Percentiles rank a stretch among this genome's conserved stretches.
phyloP scores from a whole-genome alignment of 1,140 invertebrate species.

The Leguminivora glycinivorella region DNA sequence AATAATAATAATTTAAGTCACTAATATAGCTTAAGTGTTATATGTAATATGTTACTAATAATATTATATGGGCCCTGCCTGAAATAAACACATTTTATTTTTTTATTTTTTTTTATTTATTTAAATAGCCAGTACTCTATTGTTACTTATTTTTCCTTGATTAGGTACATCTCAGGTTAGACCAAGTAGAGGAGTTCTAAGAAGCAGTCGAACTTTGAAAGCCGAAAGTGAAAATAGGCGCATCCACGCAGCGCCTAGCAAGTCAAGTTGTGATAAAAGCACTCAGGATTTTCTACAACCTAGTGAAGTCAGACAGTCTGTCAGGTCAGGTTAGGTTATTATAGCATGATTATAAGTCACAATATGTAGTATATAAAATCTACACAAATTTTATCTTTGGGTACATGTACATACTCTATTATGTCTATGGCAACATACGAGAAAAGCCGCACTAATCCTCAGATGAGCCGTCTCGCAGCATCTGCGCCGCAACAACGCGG shows the following conservation, averaged over 20 bases:
- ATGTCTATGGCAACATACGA: conserved; percentile 43
- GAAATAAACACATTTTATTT: too few relatives aligned
- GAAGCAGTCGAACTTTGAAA: neutral
- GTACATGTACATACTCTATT: conserved; percentile 29
- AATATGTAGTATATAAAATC: too few relatives aligned
- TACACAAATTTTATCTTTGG: too few relatives aligned
- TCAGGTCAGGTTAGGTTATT: neutral
- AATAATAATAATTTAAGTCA: too few relatives aligned
- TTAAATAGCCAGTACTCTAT: too few relatives aligned
- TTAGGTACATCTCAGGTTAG: neutral
- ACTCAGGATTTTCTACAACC: neutral
- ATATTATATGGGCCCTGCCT: too few relatives aligned
- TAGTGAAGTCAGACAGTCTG: neutral
- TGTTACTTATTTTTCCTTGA: too few relatives aligned
- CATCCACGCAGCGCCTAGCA: neutral
- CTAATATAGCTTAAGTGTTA: too few relatives aligned
- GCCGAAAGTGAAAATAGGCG: neutral
- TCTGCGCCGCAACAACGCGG: conserved; percentile 58
- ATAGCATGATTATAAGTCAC: too few relatives aligned
- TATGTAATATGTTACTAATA: too few relatives aligned
- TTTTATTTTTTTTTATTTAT: too few relatives aligned
- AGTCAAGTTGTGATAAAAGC: neutral
- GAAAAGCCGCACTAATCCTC: conserved; percentile 64
- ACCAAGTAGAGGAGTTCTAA: neutral
- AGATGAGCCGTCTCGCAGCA: conserved; percentile 66